Evolutionary conservation across 2,888 invertebrate species (phyloP), one percentile per base, ranked within the genome.

Genomic region (Drosophila stalkeri): DNA sequence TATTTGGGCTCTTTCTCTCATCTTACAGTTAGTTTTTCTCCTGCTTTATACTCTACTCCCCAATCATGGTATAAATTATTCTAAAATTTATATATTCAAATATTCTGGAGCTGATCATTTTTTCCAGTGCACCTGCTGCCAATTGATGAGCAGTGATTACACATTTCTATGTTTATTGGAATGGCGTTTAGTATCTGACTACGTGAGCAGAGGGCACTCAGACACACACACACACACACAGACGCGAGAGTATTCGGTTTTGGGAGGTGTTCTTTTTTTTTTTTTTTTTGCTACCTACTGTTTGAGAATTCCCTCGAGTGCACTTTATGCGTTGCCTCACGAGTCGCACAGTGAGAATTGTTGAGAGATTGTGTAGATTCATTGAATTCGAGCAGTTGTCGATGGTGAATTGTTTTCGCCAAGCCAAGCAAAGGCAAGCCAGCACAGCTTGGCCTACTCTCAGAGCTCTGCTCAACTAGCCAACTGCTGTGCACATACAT

Each of bases 121-220:
- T 16, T 72, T 16, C 2, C 78, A 63, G 83, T 84, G 88, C 65
- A 72, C 11, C 33, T 62, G 80, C 68, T 39, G 16, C 27, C 67
- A 64, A 81, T 79, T 86, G 88, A 86, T 83, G 86, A 83, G 84
- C 89, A 85, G 84, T 88, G 85, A 85, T 88, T 85, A 85, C 84
- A 81, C 69, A 77, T 70, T 77, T 81, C 77, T 65, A 37, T 71
- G 72, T 67, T 73, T 79, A 79, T 65, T 77, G 63, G 67, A 52
- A 62, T 60, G 51, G 47, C 64, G 64, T 82, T 81, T 76, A 71
- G 67, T 79, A 47, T 18, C 44, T 33, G 62, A 31, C 59, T 81
- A 85, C 89, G 85, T 86, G 89, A 77, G 79, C 31, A 20, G 54
- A 56, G 56, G 67, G 37, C 67, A 27, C 23, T 51, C 43, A 55